These are phyloP conservation scores for Spatula versicolor DNA, from an alignment of 2,797 vertebrate genomes.

Conservation along the genomic window DNA sequence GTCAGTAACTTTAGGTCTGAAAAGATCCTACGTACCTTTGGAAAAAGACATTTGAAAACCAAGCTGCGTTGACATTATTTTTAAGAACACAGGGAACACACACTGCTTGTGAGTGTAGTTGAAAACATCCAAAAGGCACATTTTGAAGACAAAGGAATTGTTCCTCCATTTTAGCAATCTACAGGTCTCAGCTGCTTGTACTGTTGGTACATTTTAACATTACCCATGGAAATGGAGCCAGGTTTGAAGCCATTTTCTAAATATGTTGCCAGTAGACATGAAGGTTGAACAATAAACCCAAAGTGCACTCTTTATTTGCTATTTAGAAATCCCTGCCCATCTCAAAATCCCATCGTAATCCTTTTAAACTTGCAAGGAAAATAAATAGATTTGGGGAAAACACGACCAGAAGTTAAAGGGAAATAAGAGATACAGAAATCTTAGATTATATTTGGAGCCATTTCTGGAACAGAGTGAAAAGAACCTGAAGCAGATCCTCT, in stretches of 20 bases:
- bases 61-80: background rate
- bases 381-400: background rate
- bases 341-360: background rate
- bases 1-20: background rate
- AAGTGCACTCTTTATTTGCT: background rate
- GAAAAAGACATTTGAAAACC: background rate
- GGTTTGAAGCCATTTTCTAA: background rate
- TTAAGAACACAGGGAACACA: accelerated
- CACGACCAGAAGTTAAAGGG: background rate
- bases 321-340: background rate
- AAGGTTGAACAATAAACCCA: background rate
- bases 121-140: background rate
- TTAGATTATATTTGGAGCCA: background rate
- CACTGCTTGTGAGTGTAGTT: background rate
- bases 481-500: background rate
- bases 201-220: background rate
- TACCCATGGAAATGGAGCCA: background rate
- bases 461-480: background rate
- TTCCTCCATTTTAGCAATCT: background rate
- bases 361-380: accelerated
- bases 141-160: background rate
- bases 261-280: accelerated
- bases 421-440: background rate
- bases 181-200: background rate
- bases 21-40: background rate